A percentile compares a stretch with the other conserved stretches of the same genome.
These are phyloP conservation scores for Magallana ariakensis DNA, from an alignment of 1,140 invertebrate genomes.

Conservation along the genomic window DNA sequence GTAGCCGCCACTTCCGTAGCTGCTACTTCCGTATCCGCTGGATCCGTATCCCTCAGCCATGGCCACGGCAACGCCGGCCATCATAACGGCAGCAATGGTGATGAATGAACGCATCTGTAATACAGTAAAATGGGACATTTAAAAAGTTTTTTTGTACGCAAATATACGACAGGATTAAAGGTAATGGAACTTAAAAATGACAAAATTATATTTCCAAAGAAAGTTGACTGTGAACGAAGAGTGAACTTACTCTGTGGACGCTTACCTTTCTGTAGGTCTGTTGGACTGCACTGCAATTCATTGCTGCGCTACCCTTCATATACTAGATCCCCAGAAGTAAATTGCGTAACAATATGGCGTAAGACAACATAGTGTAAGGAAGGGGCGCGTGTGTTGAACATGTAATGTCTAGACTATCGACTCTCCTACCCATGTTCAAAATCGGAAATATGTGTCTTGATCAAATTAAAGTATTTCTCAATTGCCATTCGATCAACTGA, in stretches of 20 bases:
- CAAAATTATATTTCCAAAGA: too few species aligned
- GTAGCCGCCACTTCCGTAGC: neutral
- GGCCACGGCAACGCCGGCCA: constrained; percentile 8
- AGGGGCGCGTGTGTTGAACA: too few species aligned
- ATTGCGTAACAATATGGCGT: constrained; percentile 3
- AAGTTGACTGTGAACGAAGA: too few species aligned
- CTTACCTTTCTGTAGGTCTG: constrained; percentile 24
- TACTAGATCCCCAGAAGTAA: neutral
- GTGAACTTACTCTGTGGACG: neutral
- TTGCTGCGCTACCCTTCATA: neutral
- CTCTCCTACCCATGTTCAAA: too few species aligned
- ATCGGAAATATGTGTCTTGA: too few species aligned
- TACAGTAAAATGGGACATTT: neutral
- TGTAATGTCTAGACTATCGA: too few species aligned
- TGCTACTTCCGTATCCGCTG: neutral
- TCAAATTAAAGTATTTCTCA: too few species aligned
- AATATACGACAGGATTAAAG: too few species aligned
- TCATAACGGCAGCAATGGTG: constrained; percentile 2
- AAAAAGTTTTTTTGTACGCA: too few species aligned
- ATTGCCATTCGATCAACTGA: too few species aligned
- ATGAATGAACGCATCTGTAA: constrained; percentile 15
- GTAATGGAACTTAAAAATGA: too few species aligned
- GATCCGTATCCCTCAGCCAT: constrained; percentile 13
- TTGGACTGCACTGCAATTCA: neutral
- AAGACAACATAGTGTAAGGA: neutral